Conservation (phyloP, 1,140 invertebrate species). For the Musca domestica region DNA sequence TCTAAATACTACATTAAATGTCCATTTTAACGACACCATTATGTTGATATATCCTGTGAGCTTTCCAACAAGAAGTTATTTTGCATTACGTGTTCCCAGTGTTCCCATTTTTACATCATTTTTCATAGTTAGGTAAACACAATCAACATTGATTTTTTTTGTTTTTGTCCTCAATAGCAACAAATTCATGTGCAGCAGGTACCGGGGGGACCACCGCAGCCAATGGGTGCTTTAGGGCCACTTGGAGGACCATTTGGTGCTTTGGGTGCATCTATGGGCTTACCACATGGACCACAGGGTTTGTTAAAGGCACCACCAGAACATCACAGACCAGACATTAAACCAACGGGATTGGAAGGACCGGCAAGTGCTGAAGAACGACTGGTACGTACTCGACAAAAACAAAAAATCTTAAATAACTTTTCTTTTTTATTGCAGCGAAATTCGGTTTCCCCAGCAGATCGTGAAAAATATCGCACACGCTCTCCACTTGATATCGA, state of each 20-base stretch:
- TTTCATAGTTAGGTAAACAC: not conserved
- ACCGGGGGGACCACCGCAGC: slow-evolving; percentile 52
- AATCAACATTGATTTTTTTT: not conserved
- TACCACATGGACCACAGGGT: slow-evolving; percentile 51
- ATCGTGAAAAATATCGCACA: slow-evolving; percentile 82
- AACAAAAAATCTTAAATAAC: too few species aligned
- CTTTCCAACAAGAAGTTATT: not conserved
- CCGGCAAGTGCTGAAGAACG: slow-evolving; percentile 51
- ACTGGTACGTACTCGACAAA: slow-evolving; percentile 38
- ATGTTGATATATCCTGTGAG: not conserved
- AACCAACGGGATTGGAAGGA: slow-evolving; percentile 50
- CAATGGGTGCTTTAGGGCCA: slow-evolving; percentile 49
- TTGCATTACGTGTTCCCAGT: not conserved
- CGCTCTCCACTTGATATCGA: slow-evolving; percentile 67
- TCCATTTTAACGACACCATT: not conserved
- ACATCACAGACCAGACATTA: slow-evolving; percentile 53
- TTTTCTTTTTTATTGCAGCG: slow-evolving; percentile 50
- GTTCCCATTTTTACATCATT: not conserved
- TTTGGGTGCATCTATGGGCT: slow-evolving; percentile 50
- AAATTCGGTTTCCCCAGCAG: slow-evolving; percentile 85
- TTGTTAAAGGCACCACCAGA: slow-evolving; percentile 52
- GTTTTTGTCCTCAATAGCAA: slow-evolving; percentile 47
- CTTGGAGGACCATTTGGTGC: slow-evolving; percentile 49
- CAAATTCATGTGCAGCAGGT: slow-evolving; percentile 57
- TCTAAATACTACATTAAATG: not conserved